Conservation (phyloP, 2,888 invertebrate genomes). For the Mythimna albipuncta region DNA sequence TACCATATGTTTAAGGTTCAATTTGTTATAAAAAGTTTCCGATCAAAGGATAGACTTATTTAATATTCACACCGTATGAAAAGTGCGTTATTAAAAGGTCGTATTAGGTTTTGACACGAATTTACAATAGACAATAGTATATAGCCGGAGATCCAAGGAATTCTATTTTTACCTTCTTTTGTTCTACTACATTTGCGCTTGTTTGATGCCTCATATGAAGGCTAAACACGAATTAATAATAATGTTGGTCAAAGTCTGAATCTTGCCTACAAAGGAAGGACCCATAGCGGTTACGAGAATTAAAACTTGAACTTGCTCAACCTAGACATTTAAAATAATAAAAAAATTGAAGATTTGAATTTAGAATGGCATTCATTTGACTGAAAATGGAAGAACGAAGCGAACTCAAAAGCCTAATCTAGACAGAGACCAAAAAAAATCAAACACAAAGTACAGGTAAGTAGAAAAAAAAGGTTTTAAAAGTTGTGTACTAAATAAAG, state of each 20-base stretch:
- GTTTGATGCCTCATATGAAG: conserved; percentile 41
- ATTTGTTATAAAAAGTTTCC: conserved; percentile 60
- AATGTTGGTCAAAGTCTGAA: conserved; percentile 47
- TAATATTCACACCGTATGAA: conserved; percentile 85
- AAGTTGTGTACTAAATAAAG: conserved; percentile 35
- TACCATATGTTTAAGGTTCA: conserved; percentile 72
- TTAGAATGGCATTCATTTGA: not conserved
- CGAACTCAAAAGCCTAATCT: conserved; percentile 17
- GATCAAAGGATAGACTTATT: conserved; percentile 71
- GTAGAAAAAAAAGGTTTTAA: conserved; percentile 48
- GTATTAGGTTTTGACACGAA: conserved; percentile 81
- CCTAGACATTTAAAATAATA: not conserved
- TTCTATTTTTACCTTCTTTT: conserved; percentile 71
- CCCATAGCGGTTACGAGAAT: not conserved
- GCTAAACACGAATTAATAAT: conserved; percentile 35
- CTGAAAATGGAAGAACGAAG: conserved; percentile 12
- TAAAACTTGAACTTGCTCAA: not conserved
- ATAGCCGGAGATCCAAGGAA: conserved; percentile 67
- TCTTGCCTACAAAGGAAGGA: conserved; percentile 12
- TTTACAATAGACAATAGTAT: conserved; percentile 75
- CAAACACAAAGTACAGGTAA: conserved; percentile 44
- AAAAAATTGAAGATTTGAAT: conserved; percentile 7
- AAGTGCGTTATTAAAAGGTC: conserved; percentile 83
- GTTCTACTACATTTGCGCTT: conserved; percentile 53
- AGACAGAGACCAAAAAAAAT: conserved; percentile 29